phyloP scores from a whole-genome alignment of 2,113 vertebrate species.

The Axis porcinus region DNA sequence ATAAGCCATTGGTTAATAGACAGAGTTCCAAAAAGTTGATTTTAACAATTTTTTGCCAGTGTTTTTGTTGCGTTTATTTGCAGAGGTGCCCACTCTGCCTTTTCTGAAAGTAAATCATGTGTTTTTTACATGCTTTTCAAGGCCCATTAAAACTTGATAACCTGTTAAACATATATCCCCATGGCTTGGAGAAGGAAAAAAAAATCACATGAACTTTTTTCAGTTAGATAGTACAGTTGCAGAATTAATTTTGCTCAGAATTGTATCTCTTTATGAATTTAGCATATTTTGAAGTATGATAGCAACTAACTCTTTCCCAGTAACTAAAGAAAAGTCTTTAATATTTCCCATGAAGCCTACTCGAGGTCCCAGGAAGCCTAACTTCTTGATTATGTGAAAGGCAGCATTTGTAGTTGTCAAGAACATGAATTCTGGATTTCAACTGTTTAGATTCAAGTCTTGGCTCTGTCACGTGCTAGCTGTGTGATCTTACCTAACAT shows the following conservation, averaged over 20 bases:
- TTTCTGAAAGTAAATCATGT: not conserved
- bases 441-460: not conserved
- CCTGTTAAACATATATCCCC: not conserved
- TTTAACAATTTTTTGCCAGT: not conserved
- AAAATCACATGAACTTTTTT: not conserved
- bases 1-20: not conserved
- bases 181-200: not conserved
- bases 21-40: not conserved
- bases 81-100: not conserved
- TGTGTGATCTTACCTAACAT: not conserved
- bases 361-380: not conserved
- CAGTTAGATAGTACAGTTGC: not conserved
- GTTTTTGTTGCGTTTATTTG: not conserved
- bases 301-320: not conserved
- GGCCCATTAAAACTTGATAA: not conserved
- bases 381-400: not conserved
- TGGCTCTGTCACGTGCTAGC: not conserved
- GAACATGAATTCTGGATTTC: not conserved
- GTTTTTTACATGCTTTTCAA: not conserved
- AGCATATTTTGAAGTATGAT: not conserved
- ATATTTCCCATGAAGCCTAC: not conserved
- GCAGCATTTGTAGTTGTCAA: not conserved
- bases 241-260: not conserved
- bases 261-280: not conserved
- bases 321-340: not conserved